Percentiles rank a stretch among this genome's conserved stretches.
phyloP scores from a whole-genome alignment of 2,888 invertebrate species.

The Cacoxenus indagator region DNA sequence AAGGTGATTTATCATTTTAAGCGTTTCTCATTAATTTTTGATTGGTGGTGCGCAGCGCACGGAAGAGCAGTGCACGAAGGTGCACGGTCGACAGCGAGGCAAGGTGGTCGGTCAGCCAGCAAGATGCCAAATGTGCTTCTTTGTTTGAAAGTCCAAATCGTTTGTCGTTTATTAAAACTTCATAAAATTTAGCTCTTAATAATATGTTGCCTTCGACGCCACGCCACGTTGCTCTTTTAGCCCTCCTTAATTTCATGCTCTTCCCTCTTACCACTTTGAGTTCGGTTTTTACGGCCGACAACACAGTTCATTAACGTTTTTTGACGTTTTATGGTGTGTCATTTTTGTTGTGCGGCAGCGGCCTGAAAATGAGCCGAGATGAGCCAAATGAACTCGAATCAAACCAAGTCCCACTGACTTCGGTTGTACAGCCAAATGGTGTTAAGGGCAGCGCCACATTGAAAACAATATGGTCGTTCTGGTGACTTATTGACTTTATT shows the following conservation, averaged over 20 bases:
- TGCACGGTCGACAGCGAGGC: background rate
- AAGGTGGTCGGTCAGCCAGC: slow-evolving; percentile 23
- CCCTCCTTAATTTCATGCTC: background rate
- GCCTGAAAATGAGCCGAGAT: background rate
- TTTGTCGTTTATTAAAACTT: slow-evolving; percentile 57
- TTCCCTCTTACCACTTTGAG: background rate
- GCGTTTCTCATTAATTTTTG: slow-evolving; percentile 67
- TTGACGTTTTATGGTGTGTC: background rate
- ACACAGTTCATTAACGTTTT: slow-evolving; percentile 20
- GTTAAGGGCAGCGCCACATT: background rate
- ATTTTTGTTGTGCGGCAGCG: background rate
- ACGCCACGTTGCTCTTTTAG: too few relatives aligned
- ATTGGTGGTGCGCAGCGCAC: slow-evolving; percentile 45
- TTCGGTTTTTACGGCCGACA: background rate
- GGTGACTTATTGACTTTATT: slow-evolving; percentile 22
- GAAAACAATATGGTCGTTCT: slow-evolving; percentile 13
- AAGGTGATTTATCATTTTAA: slow-evolving; percentile 66
- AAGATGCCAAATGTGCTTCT: slow-evolving; percentile 28
- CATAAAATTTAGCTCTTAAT: slow-evolving; percentile 53
- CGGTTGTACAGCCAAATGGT: background rate
- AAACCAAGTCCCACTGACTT: background rate
- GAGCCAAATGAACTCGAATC: background rate
- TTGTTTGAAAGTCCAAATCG: background rate
- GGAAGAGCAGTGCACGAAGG: background rate
- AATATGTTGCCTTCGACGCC: slow-evolving; percentile 34